Percentiles rank a stretch among this genome's conserved stretches.
These are phyloP conservation scores for Numida meleagris DNA, from an alignment of 2,113 vertebrate genomes.

Conservation along the genomic window DNA sequence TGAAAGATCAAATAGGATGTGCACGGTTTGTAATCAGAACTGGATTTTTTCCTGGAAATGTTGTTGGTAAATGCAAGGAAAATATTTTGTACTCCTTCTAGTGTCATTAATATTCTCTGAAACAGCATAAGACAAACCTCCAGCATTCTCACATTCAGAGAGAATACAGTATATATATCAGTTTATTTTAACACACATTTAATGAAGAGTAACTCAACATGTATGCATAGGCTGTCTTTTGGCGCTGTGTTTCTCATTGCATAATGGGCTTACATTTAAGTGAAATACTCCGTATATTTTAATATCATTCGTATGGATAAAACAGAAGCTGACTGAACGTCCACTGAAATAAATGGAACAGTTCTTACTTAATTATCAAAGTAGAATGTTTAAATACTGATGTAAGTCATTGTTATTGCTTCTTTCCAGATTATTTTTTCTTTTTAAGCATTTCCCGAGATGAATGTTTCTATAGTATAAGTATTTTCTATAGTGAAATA, in stretches of 20 bases:
- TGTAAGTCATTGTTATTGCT: neutral
- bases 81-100: neutral
- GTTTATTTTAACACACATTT: neutral
- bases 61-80: neutral
- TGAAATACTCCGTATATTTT: neutral
- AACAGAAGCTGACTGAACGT: neutral
- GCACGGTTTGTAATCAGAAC: neutral
- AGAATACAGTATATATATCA: neutral
- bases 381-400: neutral
- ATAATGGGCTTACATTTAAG: neutral
- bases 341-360: neutral
- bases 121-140: neutral
- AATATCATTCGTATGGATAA: neutral
- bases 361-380: neutral
- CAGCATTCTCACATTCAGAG: neutral
- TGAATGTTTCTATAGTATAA: neutral
- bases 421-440: neutral
- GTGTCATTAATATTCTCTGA: neutral
- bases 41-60: neutral
- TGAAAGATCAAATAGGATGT: neutral
- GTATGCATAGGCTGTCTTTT: neutral
- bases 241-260: neutral
- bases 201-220: neutral
- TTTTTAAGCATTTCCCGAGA: neutral
- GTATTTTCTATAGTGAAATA: too few relatives aligned